Conservation (phyloP, 2,888 invertebrate species). For the Polydesmus complanatus region DNA sequence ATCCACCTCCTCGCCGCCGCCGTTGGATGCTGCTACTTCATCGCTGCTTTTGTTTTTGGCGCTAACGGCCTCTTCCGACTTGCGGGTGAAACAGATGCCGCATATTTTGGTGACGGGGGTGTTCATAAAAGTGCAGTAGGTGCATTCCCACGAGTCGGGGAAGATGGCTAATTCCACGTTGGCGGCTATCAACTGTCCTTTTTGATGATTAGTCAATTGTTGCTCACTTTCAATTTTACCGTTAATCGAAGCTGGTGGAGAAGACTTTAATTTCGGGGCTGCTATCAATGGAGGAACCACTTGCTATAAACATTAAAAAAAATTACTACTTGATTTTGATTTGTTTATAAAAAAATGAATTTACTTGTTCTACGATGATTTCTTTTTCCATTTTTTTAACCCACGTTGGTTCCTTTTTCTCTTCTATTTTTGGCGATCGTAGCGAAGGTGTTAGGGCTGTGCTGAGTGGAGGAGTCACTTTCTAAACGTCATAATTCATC, state of each 20-base stretch:
- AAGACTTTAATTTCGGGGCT: no score
- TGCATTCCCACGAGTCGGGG: slow-evolving; percentile 5
- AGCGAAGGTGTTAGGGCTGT: no score
- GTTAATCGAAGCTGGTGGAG: background rate
- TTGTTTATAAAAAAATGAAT: no score
- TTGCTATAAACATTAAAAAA: no score
- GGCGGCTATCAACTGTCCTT: no score
- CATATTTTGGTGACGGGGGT: background rate
- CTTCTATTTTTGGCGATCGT: no score
- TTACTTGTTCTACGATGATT: no score
- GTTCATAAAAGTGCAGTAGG: slow-evolving; percentile 1
- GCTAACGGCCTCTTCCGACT: background rate
- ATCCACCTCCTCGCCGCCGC: background rate
- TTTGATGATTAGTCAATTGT: background rate
- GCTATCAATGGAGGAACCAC: background rate
- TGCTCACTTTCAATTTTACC: background rate
- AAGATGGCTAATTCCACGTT: background rate
- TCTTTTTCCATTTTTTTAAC: no score
- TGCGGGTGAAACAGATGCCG: slow-evolving; percentile 1
- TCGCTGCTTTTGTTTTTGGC: background rate
- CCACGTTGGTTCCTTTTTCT: no score
- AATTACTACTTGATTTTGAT: no score
- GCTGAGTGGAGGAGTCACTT: background rate
- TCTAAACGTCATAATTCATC: background rate
- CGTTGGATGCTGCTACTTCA: background rate